phyloP scores from a whole-genome alignment of 1,140 invertebrate genomes.

The Copidosoma floridanum region DNA sequence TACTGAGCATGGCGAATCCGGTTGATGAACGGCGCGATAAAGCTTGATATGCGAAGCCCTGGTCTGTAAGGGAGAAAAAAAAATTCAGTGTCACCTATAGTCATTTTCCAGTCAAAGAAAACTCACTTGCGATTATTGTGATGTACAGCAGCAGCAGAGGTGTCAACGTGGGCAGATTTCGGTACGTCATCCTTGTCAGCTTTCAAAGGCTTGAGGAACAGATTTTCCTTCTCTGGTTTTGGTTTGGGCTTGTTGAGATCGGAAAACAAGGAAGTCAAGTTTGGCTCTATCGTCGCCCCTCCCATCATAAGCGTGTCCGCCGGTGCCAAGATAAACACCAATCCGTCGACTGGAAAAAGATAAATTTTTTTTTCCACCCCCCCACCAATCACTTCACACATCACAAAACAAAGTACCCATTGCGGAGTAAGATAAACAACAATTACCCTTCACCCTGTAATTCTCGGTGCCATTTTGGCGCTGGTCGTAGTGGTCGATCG shows the following conservation, averaged over 20 bases:
- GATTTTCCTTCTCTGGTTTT: slow-evolving; percentile 26
- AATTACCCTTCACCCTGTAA: slow-evolving; percentile 60
- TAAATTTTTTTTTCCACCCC: no score
- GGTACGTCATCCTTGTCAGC: not conserved
- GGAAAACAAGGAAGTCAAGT: not conserved
- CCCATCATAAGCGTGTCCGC: slow-evolving; percentile 56
- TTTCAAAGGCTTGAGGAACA: not conserved
- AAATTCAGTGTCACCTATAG: no score
- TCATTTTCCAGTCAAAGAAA: no score
- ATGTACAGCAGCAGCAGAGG: not conserved
- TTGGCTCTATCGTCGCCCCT: slow-evolving; percentile 26
- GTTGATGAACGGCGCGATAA: slow-evolving; percentile 44
- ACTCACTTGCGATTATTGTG: not conserved
- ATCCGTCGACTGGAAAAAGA: slow-evolving; percentile 56
- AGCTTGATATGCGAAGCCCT: slow-evolving; percentile 37
- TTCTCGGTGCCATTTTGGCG: slow-evolving; percentile 71
- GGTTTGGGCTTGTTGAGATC: slow-evolving; percentile 11
- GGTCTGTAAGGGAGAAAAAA: slow-evolving; percentile 34
- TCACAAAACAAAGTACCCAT: no score
- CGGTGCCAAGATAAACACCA: slow-evolving; percentile 65
- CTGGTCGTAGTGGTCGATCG: slow-evolving; percentile 61
- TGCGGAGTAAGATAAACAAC: no score
- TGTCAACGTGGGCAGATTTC: not conserved
- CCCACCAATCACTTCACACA: no score
- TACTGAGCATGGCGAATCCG: slow-evolving; percentile 25